Percentiles rank a stretch among this genome's conserved stretches.
Evolutionary conservation across 92 coral and sea anemone genomes (phyloP).

Genomic region (Desmophyllum pertusum): DNA sequence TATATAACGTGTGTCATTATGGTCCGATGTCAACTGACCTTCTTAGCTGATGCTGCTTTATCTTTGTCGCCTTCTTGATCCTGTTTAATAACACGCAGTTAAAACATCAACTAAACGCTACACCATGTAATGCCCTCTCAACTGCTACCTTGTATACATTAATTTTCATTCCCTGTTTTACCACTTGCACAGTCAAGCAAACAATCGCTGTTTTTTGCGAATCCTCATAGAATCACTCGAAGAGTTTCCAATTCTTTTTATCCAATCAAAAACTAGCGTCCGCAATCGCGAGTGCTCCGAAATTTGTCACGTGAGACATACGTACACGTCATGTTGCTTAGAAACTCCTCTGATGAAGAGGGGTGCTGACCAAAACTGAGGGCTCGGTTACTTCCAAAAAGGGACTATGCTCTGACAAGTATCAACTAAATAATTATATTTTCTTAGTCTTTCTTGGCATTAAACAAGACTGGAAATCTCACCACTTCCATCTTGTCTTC

Average conservation of each 20-base stretch:
- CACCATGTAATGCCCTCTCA: background rate
- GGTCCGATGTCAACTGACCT: too few relatives aligned
- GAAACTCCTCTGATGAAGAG: background rate
- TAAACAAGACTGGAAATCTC: conserved; percentile 13
- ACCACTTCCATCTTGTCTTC: conserved; percentile 99
- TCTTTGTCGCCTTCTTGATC: too few relatives aligned
- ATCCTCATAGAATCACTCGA: background rate
- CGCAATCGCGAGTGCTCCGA: background rate
- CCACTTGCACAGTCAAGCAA: background rate
- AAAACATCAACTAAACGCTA: too few relatives aligned
- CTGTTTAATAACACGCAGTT: too few relatives aligned
- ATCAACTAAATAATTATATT: background rate
- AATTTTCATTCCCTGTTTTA: too few relatives aligned
- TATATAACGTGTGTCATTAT: too few relatives aligned
- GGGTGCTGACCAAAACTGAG: too few relatives aligned
- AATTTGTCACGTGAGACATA: background rate
- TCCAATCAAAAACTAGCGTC: background rate
- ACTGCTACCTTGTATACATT: background rate
- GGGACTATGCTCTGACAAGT: background rate
- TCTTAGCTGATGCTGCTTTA: too few relatives aligned
- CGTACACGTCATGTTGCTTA: background rate
- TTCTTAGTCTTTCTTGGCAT: background rate
- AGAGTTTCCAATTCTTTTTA: background rate
- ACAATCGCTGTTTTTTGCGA: background rate
- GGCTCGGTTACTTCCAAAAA: background rate